Conservation (phyloP, 2,888 invertebrate species). For the Lacanobia wlatinum region DNA sequence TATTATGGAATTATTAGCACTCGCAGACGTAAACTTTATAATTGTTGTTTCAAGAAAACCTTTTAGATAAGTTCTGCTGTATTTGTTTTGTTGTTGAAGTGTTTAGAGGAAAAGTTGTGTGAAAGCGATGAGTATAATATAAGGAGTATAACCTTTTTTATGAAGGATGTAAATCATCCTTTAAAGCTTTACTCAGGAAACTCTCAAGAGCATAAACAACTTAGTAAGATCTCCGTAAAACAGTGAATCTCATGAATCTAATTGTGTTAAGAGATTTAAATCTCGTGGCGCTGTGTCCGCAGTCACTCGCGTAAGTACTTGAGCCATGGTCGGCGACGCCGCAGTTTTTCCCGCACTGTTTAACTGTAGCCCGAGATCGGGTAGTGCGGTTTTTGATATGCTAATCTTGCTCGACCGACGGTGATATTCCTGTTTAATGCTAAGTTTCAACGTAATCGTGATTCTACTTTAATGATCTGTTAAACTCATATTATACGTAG, state of each 20-base stretch:
- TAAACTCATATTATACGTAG: not conserved
- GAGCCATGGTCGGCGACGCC: constrained; percentile 24
- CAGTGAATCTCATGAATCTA: constrained; percentile 6
- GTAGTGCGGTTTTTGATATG: constrained; percentile 59
- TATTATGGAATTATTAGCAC: too few species aligned
- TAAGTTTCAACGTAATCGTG: not conserved
- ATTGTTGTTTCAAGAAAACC: too few species aligned
- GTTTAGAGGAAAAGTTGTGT: too few species aligned
- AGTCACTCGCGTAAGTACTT: not conserved
- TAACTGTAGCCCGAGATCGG: constrained; percentile 30
- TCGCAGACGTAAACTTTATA: too few species aligned
- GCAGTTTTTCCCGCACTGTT: constrained; percentile 39
- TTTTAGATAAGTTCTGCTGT: too few species aligned
- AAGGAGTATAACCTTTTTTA: too few species aligned
- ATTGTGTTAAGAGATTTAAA: constrained; percentile 33
- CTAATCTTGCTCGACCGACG: constrained; percentile 46
- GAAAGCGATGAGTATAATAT: too few species aligned
- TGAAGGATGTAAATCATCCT: too few species aligned
- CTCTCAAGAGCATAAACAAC: too few species aligned
- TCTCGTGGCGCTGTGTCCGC: not conserved
- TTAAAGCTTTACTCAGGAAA: too few species aligned
- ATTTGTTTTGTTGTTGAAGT: too few species aligned
- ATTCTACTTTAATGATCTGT: not conserved
- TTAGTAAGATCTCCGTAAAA: not conserved
- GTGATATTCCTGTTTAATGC: constrained; percentile 15